Base-by-base conservation (phyloP, 2,113 vertebrate species). In the Eurypyga helias region DNA sequence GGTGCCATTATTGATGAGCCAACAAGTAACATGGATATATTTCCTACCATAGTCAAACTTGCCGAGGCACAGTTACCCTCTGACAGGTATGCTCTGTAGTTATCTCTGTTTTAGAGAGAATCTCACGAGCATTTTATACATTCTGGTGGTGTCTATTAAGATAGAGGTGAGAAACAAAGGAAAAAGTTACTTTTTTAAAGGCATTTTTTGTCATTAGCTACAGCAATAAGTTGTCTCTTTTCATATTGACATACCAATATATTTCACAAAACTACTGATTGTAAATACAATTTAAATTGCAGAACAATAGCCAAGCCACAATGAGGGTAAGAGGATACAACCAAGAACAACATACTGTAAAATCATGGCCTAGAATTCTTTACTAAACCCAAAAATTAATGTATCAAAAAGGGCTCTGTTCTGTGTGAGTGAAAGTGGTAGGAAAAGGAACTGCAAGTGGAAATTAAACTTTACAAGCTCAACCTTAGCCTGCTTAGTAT, bases 1-100 rank as follows among this genome's bases (percentile, higher is more conserved):
- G 98, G 98, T 54, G 75, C 61, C 23, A 43, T 91, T 67, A 88
- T 98, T 2, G 94, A 98, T 12, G 97, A 98, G n/a, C 98, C 98
- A 41, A 99, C 99, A 2, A 99, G 99, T 97, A 99, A 99, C 97
- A 99, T 99, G 99, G 99, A 99, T 93, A 20, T 99, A 62, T 99
- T 99, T 85, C 98, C 99, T 4, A 99, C 98, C 0, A 84, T 99
- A 78, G 98, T 95, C 82, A 97, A 89, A 28, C 98, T 99, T 67
- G 98, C 98, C 0, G 93, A 98, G 5, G 97, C 97, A 3, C 49
- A 84, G 1, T 43, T 98, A 81, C 99, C 99, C 1, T 67, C 93
- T 31, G 98, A 99, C 98, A 98, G 99, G 99, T 99, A 97, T 73
- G 17, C 2, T 36, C 33, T 84, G 17, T 64, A 84, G 28, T 26